Percentiles rank a stretch among this genome's conserved stretches.
Evolutionary conservation across 2,113 vertebrate species (phyloP).

Genomic region (Ginglymostoma cirratum): DNA sequence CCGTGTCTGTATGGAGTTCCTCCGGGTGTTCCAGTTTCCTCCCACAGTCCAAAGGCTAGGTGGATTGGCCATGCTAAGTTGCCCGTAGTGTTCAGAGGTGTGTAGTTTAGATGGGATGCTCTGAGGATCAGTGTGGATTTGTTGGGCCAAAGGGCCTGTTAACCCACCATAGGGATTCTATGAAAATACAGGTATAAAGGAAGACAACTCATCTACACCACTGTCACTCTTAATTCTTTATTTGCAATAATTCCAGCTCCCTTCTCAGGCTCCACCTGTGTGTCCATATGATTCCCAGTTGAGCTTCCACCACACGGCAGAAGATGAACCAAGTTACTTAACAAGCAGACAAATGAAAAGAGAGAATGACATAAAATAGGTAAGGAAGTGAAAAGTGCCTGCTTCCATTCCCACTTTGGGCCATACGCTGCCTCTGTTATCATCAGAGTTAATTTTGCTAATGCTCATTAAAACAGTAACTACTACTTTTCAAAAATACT

Average conservation of each 20-base stretch:
- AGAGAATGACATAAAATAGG: neutral
- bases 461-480: neutral
- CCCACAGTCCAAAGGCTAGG: no score
- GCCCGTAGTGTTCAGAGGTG: no score
- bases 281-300: neutral
- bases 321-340: neutral
- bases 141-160: no score
- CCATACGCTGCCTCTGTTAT: neutral
- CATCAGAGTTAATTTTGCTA: neutral
- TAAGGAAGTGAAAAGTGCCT: neutral
- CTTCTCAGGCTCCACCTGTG: neutral
- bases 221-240: neutral
- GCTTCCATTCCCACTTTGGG: neutral
- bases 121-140: no score
- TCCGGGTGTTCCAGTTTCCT: no score
- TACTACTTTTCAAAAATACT: neutral
- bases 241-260: neutral
- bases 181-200: no score
- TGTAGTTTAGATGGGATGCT: no score
- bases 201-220: no score
- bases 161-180: no score
- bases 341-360: neutral
- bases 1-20: no score
- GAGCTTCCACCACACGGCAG: neutral
- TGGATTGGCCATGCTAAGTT: no score